Base-by-base conservation (phyloP, 2,113 vertebrate species). In the Maccullochella peelii region DNA sequence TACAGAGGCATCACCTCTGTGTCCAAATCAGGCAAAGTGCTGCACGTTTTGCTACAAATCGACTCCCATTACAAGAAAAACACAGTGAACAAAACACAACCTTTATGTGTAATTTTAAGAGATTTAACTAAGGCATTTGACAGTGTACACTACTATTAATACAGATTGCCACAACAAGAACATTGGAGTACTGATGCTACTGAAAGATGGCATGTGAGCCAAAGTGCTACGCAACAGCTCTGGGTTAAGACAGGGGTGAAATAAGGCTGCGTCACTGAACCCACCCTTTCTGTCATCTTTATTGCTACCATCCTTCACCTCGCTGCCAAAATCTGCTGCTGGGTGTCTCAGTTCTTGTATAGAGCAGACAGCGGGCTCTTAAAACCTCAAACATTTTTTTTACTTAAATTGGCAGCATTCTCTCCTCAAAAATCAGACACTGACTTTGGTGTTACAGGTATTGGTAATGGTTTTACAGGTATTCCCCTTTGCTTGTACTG, bases 251-350 rank as follows among this genome's bases (percentile, higher is more conserved):
- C 23, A 15, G 49, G 4, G 62, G 16, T 75, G 40, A 78, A 78
- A 69, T 50, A 21, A 55, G 65, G 70, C 70, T 54, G 57, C 10
- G 25, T 80, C 76, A 79, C 50, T 72, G 58, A 25, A 38, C 27
- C 66, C 36, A 59, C 25, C 67, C 77, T 59, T 38, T 70, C 10
- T 58, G 33, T 80, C 65, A 76, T 33, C 21, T 78, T 73, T 61
- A 73, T 27, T 69, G 62, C 62, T 30, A 6, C 44, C 73, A 73
- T 68, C 25, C 61, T 54, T 73, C 74, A 82, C 18, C 61, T 73
- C 62, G 14, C 15, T 57, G 63, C 49, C 49, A 55, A 63, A 40
- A 69, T 74, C 27, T 30, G 47, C 50, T 38, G 68, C 63, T 27
- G 40, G 12, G 49, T 36, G 33, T 40, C 40, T 77, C 1, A 0